Evolutionary conservation across 92 coral and sea anemone species (phyloP).

Genomic region (Actinostola sp.): DNA sequence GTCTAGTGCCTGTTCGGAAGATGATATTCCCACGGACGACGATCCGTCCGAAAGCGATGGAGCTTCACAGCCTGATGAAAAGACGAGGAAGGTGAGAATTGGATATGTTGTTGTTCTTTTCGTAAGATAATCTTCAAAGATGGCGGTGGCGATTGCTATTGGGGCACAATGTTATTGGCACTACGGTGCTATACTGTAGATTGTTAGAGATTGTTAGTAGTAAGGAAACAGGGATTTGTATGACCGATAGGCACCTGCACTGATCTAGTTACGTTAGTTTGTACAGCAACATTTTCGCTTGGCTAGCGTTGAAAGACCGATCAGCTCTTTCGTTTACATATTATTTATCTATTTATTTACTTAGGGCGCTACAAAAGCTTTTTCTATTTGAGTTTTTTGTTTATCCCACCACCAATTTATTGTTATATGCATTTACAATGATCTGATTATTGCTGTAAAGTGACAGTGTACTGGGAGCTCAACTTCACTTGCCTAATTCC

Average conservation of each 20-base stretch:
- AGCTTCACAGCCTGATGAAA: constrained; percentile 61
- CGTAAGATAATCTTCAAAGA: not conserved
- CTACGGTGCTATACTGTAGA: too few species aligned
- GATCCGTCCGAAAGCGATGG: constrained; percentile 81
- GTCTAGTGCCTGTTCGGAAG: constrained; percentile 75
- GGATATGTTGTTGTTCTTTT: not conserved
- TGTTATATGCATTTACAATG: not conserved
- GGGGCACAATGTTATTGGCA: not conserved
- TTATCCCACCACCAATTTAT: constrained; percentile 16
- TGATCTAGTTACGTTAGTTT: not conserved
- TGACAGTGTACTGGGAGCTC: too few species aligned
- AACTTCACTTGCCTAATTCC: too few species aligned
- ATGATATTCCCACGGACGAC: constrained; percentile 79
- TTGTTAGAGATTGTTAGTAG: too few species aligned
- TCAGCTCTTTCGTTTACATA: constrained; percentile 26
- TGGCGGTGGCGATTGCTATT: constrained; percentile 6
- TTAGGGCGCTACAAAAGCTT: constrained; percentile 4
- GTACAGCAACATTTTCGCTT: not conserved
- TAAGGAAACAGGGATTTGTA: too few species aligned
- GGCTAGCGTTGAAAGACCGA: constrained; percentile 13
- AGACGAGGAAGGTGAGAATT: constrained; percentile 67
- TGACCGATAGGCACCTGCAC: too few species aligned
- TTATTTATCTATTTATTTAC: constrained; percentile 11
- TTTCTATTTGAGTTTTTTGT: constrained; percentile 9
- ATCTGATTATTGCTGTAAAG: not conserved